Evolutionary conservation across 2,888 invertebrate species (phyloP).

Genomic region (Plusia festucae): DNA sequence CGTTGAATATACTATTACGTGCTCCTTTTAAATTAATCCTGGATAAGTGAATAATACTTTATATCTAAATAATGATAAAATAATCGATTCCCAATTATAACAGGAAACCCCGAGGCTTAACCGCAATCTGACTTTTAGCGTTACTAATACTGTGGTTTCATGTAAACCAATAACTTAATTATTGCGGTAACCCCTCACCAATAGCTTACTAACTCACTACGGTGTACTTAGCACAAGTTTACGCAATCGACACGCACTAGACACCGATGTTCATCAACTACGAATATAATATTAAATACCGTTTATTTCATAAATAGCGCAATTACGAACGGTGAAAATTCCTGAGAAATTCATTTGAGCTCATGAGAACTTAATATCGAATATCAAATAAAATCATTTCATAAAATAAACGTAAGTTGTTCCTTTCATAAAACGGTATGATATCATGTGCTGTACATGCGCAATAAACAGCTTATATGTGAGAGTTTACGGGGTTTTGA

Average conservation of each 20-base stretch:
- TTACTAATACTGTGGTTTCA: constrained; percentile 1
- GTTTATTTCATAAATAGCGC: too few relatives aligned
- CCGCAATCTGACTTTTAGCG: neutral
- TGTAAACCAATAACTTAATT: constrained; percentile 4
- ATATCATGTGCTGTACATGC: constrained; percentile 34
- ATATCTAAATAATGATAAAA: neutral
- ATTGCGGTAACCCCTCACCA: constrained; percentile 1
- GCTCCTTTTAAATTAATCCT: too few relatives aligned
- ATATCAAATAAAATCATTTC: neutral
- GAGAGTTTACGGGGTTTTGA: constrained; percentile 72
- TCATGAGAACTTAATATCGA: neutral
- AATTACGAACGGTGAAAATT: too few relatives aligned
- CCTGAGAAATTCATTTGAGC: neutral
- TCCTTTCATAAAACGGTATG: constrained; percentile 25
- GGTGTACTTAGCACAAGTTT: too few relatives aligned
- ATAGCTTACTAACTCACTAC: neutral
- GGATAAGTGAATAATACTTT: neutral
- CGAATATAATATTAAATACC: too few relatives aligned
- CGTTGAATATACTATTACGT: too few relatives aligned
- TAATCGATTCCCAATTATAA: neutral
- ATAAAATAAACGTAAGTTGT: constrained; percentile 24
- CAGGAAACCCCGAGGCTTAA: neutral
- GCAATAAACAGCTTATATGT: constrained; percentile 63
- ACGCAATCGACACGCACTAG: too few relatives aligned
- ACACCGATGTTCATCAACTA: neutral